Conservation (phyloP, 2,113 vertebrate genomes). For the Hydropotes inermis region DNA sequence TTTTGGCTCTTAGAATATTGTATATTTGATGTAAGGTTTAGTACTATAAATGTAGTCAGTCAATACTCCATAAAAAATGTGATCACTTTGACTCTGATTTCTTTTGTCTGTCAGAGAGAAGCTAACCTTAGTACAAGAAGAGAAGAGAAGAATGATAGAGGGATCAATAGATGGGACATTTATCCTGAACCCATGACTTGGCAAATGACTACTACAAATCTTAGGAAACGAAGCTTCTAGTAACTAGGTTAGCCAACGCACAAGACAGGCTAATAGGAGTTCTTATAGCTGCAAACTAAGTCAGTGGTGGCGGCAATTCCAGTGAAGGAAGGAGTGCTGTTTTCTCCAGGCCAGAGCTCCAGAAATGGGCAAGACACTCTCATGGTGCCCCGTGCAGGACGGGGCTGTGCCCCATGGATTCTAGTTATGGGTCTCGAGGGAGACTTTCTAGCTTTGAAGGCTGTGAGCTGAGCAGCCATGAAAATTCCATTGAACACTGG, state of each 20-base stretch:
- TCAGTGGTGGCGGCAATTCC: neutral
- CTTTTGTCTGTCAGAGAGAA: neutral
- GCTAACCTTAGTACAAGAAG: neutral
- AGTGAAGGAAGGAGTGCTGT: neutral
- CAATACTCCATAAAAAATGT: neutral
- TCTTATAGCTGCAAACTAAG: neutral
- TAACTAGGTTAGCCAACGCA: neutral
- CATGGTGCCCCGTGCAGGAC: fast-evolving
- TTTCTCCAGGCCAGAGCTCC: neutral
- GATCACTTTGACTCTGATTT: neutral
- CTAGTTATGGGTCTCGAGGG: neutral
- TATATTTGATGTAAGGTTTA: neutral
- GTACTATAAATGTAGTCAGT: neutral
- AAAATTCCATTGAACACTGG: neutral
- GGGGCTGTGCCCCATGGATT: neutral
- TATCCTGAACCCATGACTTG: neutral
- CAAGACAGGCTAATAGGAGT: neutral
- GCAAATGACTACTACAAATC: neutral
- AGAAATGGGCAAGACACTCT: neutral
- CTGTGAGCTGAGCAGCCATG: neutral
- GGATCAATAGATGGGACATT: neutral
- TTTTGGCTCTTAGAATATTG: neutral
- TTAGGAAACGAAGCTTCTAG: neutral
- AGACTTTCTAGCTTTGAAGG: neutral
- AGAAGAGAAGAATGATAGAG: neutral